Evolutionary conservation across 2,888 invertebrate genomes (phyloP), one percentile per base, ranked within the genome.

Genomic region (Trilocha varians): DNA sequence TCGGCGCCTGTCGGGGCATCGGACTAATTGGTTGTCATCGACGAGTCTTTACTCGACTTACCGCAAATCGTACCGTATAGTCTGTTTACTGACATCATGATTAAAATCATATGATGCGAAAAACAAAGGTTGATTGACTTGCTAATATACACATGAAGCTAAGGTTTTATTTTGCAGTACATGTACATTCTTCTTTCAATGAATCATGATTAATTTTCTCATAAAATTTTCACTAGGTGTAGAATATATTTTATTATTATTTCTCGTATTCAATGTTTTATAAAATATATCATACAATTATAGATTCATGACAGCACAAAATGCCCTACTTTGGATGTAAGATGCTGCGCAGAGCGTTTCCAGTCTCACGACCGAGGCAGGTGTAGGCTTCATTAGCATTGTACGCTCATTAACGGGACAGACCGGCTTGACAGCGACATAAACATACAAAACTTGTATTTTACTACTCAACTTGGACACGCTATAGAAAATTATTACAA

Each of bases 21-120:
- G 56, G 72, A 73, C 70, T 85, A 84, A 85, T 85, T 84, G 84
- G 78, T 67, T 85, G 84, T 85, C 84, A 83, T 69, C 72, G 69
- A 72, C 69, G 75, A 76, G 76, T 64, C 69, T 63, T 59, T 57
- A 52, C 59, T 62, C 53, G 50, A 53, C 52, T 57, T 53, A 53
- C 45, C 55, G 59, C 58, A 49, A 49, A n/a, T 57, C 50, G 52
- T 65, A 67, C n/a, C n/a, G n/a, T 57, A 59, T 55, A 50, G 62
- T 62, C 53, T 62, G 55, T 49, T 59, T 50, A 55, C 56, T 63
- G 62, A 63, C 61, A 58, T 57, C 52, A 48, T 36, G 48, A 56
- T n/a, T n/a, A n/a, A n/a, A n/a, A n/a, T n/a, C n/a, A n/a, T n/a
- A n/a, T n/a, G n/a, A n/a, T n/a, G n/a, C n/a, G n/a, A n/a, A n/a